Conservation (phyloP, 2,797 vertebrate genomes). For the Petrocephalus schoutedeni region DNA sequence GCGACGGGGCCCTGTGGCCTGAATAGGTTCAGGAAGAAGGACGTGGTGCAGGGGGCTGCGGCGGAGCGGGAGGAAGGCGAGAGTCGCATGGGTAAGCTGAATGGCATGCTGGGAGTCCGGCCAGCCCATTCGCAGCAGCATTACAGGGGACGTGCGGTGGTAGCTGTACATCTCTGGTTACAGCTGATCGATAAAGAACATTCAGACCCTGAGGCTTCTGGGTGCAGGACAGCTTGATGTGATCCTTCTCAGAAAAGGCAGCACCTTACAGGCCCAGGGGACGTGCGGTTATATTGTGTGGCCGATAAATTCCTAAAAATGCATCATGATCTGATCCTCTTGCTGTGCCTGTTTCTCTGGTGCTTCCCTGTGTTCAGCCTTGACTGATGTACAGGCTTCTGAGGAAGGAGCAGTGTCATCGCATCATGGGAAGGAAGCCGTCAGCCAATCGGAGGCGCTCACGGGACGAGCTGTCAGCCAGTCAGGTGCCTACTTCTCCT, state of each 20-base stretch:
- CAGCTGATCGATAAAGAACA: not conserved
- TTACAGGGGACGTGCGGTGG: not conserved
- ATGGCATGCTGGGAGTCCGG: not conserved
- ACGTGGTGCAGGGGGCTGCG: not conserved
- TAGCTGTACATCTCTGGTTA: not conserved
- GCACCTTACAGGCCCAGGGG: not conserved
- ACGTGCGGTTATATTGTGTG: not conserved
- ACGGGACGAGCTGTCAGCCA: not conserved
- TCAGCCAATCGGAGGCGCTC: not conserved
- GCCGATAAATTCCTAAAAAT: not conserved
- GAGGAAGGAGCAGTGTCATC: not conserved
- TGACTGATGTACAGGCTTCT: not conserved
- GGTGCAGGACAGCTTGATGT: not conserved
- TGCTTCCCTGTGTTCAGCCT: not conserved
- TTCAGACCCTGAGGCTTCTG: not conserved
- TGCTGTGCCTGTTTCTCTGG: not conserved
- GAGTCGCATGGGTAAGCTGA: slow-evolving; percentile 8
- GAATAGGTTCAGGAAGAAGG: not conserved
- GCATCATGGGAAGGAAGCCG: not conserved
- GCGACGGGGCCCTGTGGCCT: not conserved
- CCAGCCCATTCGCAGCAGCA: not conserved
- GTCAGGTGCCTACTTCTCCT: not conserved
- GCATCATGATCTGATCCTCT: not conserved
- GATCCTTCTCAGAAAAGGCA: not conserved
- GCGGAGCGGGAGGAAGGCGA: not conserved